Conservation (phyloP, 2,113 vertebrate genomes). For the Anoura caudifer region DNA sequence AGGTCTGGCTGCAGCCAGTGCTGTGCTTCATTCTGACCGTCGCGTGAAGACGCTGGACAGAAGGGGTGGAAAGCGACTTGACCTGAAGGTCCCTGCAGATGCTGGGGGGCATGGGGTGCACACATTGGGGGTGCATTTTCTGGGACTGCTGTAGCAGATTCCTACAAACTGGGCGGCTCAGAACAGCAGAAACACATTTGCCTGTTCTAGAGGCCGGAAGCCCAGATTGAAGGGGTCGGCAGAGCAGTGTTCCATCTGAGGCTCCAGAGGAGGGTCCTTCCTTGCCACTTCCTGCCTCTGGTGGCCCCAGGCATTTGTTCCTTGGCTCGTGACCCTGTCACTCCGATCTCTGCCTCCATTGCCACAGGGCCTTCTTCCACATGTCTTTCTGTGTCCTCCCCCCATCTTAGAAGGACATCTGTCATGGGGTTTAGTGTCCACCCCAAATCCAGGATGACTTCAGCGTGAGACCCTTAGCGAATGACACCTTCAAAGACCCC, state of each 20-base stretch:
- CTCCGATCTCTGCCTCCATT: neutral
- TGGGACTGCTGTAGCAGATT: neutral
- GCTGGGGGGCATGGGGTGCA: neutral
- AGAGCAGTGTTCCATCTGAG: accelerated
- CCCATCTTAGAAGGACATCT: neutral
- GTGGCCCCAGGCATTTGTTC: neutral
- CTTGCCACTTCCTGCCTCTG: neutral
- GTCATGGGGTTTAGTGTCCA: neutral
- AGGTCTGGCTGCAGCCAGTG: accelerated
- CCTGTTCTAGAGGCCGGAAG: neutral
- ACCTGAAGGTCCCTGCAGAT: neutral
- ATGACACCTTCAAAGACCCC: neutral
- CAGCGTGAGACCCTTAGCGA: neutral
- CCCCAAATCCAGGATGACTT: neutral
- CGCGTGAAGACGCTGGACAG: neutral
- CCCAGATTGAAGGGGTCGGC: accelerated
- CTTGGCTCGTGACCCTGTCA: neutral
- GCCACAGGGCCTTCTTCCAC: neutral
- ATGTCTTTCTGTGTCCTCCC: neutral
- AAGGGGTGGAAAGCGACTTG: no score
- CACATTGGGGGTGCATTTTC: neutral
- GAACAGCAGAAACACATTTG: neutral
- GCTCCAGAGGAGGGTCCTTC: neutral
- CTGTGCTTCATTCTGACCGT: neutral
- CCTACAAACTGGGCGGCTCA: neutral